Conservation (phyloP, 2,113 vertebrate species). For the Macrotus californicus region DNA sequence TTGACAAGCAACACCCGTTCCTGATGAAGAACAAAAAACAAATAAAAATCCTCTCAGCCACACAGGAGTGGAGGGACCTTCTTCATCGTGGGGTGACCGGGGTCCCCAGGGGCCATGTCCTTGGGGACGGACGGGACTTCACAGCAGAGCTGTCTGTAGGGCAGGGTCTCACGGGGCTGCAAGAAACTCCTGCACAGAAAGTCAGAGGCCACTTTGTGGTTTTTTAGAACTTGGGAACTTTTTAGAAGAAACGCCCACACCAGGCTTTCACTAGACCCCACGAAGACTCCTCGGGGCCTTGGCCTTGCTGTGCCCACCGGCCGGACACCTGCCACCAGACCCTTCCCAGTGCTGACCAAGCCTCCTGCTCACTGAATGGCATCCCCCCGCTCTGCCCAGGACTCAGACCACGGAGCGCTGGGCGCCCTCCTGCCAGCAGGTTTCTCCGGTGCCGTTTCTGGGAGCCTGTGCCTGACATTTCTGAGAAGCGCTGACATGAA, state of each 20-base stretch:
- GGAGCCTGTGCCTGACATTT: not conserved
- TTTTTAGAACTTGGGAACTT: not conserved
- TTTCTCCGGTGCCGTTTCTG: not conserved
- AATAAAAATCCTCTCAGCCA: not conserved
- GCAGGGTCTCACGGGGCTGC: not conserved
- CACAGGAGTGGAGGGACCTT: not conserved
- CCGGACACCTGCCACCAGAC: not conserved
- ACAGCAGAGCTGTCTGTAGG: not conserved
- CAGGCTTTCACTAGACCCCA: not conserved
- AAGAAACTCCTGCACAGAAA: not conserved
- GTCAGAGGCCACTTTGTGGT: not conserved
- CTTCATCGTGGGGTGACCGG: not conserved
- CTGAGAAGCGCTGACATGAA: not conserved
- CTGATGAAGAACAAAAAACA: not conserved
- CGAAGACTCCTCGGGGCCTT: not conserved
- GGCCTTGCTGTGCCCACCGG: not conserved
- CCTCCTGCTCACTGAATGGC: not conserved
- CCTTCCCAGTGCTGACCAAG: not conserved
- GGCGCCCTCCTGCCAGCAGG: not conserved
- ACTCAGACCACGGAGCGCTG: not conserved
- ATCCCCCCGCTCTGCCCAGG: accelerated
- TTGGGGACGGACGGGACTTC: no score
- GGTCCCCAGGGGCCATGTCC: not conserved
- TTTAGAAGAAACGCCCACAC: not conserved
- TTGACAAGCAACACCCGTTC: not conserved